Conservation (phyloP, 2,888 invertebrate genomes). For the Drosophila helvetica region DNA sequence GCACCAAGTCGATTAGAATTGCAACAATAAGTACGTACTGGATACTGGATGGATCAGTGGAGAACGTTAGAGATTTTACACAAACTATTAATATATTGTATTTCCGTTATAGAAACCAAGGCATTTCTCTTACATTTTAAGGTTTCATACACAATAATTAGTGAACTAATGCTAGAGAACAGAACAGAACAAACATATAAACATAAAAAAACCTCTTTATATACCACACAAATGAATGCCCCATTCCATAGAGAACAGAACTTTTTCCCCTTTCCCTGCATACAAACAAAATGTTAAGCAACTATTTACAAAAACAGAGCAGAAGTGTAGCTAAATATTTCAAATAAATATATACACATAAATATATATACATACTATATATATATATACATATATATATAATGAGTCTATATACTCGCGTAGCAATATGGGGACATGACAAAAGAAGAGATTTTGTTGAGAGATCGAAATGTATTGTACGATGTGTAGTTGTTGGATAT, state of each 20-base stretch:
- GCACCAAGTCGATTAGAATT: constrained; percentile 77
- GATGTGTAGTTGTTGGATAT: constrained; percentile 62
- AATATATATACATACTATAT: constrained; percentile 47
- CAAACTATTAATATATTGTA: constrained; percentile 57
- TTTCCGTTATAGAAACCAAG: constrained; percentile 73
- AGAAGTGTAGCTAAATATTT: constrained; percentile 72
- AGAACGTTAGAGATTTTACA: constrained; percentile 65
- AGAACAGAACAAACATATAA: constrained; percentile 25
- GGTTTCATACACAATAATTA: constrained; percentile 78
- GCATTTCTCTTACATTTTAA: constrained; percentile 77
- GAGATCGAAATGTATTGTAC: constrained; percentile 49
- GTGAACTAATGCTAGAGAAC: constrained; percentile 75
- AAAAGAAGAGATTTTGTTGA: constrained; percentile 17
- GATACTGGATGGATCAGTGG: constrained; percentile 20
- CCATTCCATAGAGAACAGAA: constrained; percentile 22
- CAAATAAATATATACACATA: constrained; percentile 54
- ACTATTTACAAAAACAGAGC: constrained; percentile 75
- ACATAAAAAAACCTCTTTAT: constrained; percentile 43
- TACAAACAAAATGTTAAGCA: constrained; percentile 63
- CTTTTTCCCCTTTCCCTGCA: constrained; percentile 37
- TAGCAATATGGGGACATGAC: constrained; percentile 40
- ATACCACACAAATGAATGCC: constrained; percentile 46
- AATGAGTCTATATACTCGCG: constrained; percentile 52
- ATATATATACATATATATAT: constrained; percentile 47
- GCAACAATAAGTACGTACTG: constrained; percentile 54